A percentile compares a stretch with the other conserved stretches of the same genome.
These are phyloP conservation scores for Paratrypauchen microcephalus DNA, from an alignment of 2,797 vertebrate species.

Conservation along the genomic window DNA sequence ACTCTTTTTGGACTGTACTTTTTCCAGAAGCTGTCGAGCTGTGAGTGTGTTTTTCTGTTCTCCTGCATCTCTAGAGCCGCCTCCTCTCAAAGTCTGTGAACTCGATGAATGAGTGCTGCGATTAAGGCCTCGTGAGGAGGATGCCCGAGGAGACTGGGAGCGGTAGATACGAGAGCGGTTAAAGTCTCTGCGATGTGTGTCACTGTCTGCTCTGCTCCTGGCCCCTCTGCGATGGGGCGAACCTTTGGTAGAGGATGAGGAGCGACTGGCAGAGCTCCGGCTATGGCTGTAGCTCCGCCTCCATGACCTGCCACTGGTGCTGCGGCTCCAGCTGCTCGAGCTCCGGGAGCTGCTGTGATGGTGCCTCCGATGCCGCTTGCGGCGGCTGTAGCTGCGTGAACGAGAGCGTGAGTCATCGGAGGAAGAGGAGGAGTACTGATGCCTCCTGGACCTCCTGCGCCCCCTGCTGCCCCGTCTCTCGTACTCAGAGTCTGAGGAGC, in stretches of 20 bases:
- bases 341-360: constrained; percentile 80
- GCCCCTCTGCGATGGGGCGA: constrained; percentile 75
- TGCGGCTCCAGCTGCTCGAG: constrained; percentile 86
- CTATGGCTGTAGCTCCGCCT: constrained; percentile 91
- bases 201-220: constrained; percentile 82
- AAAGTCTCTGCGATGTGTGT: constrained; percentile 85
- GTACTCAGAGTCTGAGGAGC: constrained; percentile 87
- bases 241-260: constrained; percentile 79
- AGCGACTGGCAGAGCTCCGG: constrained; percentile 88
- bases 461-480: constrained; percentile 80
- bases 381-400: constrained; percentile 84
- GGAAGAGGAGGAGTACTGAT: constrained; percentile 86
- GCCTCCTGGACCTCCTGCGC: constrained; percentile 84
- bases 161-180: constrained; percentile 94
- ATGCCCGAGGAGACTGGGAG: constrained; percentile 90
- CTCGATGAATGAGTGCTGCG: constrained; percentile 67
- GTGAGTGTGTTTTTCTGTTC: constrained; percentile 90
- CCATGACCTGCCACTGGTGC: constrained; percentile 90
- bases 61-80: constrained; percentile 69
- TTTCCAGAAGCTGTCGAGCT: constrained; percentile 91
- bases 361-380: constrained; percentile 80
- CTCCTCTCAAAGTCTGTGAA: constrained; percentile 60
- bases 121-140: constrained; percentile 70
- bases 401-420: constrained; percentile 89
- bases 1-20: constrained; percentile 87